Evolutionary conservation across 2,797 vertebrate species (phyloP).

Genomic region (Erethizon dorsatum): DNA sequence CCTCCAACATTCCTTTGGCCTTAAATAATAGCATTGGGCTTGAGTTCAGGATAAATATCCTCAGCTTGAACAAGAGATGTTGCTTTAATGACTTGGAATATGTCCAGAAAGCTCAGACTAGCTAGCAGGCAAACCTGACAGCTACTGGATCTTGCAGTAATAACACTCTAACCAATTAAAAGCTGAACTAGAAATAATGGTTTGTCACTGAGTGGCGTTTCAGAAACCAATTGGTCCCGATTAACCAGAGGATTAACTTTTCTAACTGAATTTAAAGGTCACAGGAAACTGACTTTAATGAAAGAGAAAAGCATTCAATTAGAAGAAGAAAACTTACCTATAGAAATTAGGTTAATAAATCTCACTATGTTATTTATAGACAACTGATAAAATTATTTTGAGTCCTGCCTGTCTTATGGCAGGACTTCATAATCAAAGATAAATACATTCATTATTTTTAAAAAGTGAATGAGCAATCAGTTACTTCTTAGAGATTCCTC

Average conservation of each 20-base stretch:
- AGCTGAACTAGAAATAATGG: conserved; percentile 90
- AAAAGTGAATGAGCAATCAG: conserved; percentile 60
- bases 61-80: conserved; percentile 88
- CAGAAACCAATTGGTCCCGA: conserved; percentile 91
- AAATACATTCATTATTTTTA: conserved; percentile 75
- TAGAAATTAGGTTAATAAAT: conserved; percentile 90
- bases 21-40: conserved; percentile 89
- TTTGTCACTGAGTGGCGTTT: conserved; percentile 90
- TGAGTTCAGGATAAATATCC: conserved; percentile 90
- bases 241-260: conserved; percentile 91
- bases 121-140: conserved; percentile 91
- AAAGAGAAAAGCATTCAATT: conserved; percentile 90
- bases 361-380: conserved; percentile 87
- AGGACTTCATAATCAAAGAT: conserved; percentile 85
- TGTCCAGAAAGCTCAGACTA: conserved; percentile 90
- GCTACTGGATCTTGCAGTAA: conserved; percentile 90
- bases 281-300: conserved; percentile 87
- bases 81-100: conserved; percentile 92
- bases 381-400: conserved; percentile 86
- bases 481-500: conserved; percentile 45
- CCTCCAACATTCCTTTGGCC: conserved; percentile 86
- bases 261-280: conserved; percentile 92
- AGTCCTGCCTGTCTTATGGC: conserved; percentile 46
- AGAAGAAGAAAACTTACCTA: conserved; percentile 86
- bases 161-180: conserved; percentile 92